These are phyloP conservation scores for Oreocharis arfaki DNA, from an alignment of 2,113 vertebrate genomes.

Conservation along the genomic window DNA sequence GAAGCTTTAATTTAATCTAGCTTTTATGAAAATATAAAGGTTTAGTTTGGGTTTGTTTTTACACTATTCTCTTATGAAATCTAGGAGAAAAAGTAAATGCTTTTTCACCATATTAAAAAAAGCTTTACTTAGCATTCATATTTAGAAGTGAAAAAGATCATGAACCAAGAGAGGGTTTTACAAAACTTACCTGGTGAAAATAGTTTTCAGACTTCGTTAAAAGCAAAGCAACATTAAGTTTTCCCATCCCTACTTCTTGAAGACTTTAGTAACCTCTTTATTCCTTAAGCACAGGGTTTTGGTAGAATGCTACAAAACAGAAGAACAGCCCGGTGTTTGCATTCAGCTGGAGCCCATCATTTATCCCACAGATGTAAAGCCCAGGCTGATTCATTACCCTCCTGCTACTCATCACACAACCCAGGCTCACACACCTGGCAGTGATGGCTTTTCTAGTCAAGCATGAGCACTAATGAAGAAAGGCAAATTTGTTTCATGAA, in stretches of 20 bases:
- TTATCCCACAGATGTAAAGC: neutral
- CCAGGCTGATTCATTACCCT: neutral
- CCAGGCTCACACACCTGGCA: neutral
- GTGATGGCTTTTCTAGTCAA: neutral
- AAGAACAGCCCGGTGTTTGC: neutral
- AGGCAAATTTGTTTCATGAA: neutral
- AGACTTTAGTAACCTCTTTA: neutral
- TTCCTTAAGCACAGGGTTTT: neutral
- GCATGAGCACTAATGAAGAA: neutral
- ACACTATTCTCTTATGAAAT: neutral
- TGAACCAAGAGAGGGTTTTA: neutral
- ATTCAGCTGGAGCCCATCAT: neutral
- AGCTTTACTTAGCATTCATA: neutral
- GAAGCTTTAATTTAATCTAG: neutral
- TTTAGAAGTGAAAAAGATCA: neutral
- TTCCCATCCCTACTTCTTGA: neutral
- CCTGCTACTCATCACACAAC: neutral
- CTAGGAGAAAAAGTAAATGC: neutral
- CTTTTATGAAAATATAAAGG: neutral
- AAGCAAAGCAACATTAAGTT: neutral
- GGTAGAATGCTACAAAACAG: neutral
- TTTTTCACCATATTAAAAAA: neutral
- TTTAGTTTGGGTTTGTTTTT: neutral
- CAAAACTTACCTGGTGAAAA: neutral
- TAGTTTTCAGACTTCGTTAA: neutral